Conservation (phyloP, 2,797 vertebrate species). For the Petrocephalus schoutedeni region DNA sequence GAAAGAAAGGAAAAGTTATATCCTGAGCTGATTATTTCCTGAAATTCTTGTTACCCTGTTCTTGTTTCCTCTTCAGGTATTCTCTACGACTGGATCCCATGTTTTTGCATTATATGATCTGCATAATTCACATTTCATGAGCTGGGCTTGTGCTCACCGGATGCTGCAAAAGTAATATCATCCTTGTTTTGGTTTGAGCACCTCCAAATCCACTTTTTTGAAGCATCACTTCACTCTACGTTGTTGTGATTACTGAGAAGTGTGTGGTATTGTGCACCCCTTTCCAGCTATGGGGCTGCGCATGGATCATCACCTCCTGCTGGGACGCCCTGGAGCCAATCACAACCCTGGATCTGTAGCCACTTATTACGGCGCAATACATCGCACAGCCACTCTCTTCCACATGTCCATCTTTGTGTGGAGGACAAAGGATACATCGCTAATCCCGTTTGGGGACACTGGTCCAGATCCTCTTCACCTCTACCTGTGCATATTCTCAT, state of each 20-base stretch:
- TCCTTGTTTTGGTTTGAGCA: neutral
- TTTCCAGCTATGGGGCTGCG: neutral
- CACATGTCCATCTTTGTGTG: too few species aligned
- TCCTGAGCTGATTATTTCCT: neutral
- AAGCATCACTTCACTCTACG: neutral
- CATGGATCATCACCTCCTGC: neutral
- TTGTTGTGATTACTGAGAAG: neutral
- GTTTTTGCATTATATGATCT: neutral
- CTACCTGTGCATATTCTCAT: too few species aligned
- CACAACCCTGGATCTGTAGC: neutral
- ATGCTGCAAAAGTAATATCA: neutral
- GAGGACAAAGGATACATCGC: too few species aligned
- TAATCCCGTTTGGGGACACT: too few species aligned
- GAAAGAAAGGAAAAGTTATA: neutral
- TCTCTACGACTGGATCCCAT: neutral
- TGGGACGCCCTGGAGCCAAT: neutral
- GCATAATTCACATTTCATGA: neutral
- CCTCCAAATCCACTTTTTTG: neutral
- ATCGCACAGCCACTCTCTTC: neutral
- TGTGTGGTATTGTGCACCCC: neutral
- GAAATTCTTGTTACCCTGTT: neutral
- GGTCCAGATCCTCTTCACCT: too few species aligned
- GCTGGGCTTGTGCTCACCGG: neutral
- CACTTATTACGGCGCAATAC: neutral
- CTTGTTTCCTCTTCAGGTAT: neutral